Percentiles rank a stretch among this genome's conserved stretches.
phyloP scores from a whole-genome alignment of 2,888 invertebrate genomes.

The Fabriciana adippe region DNA sequence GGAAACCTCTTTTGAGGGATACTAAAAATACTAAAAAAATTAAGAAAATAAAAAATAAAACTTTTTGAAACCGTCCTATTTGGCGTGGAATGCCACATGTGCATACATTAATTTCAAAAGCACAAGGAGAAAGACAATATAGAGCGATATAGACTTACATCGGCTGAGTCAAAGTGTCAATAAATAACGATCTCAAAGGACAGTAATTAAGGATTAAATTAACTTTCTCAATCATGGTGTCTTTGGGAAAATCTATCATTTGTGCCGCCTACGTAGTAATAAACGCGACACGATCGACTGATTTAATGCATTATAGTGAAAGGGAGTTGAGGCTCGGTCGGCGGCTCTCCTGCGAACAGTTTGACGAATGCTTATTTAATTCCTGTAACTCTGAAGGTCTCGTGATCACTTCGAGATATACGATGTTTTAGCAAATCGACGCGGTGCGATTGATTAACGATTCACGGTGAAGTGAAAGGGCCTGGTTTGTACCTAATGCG shows the following conservation, averaged over 20 bases:
- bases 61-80: too few relatives aligned
- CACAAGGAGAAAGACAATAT: not conserved
- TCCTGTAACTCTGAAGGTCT: conserved; percentile 31
- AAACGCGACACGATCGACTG: conserved; percentile 40
- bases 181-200: conserved; percentile 11
- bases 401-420: conserved; percentile 14
- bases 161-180: not conserved
- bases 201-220: conserved; percentile 25
- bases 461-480: conserved; percentile 21
- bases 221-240: conserved; percentile 32
- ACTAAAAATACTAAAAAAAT: too few relatives aligned
- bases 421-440: conserved; percentile 18
- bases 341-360: conserved; percentile 49
- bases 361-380: conserved; percentile 46
- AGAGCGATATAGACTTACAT: not conserved
- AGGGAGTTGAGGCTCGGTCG: conserved; percentile 51
- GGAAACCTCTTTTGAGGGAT: too few relatives aligned
- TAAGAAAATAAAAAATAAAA: too few relatives aligned
- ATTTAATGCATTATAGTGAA: conserved; percentile 59
- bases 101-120: not conserved
- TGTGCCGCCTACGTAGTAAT: conserved; percentile 39
- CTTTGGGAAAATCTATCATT: conserved; percentile 39
- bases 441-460: conserved; percentile 10
- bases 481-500: conserved; percentile 11
- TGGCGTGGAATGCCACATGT: too few relatives aligned